A percentile compares a stretch with the other conserved stretches of the same genome.
These are phyloP conservation scores for Camponotus vicinus DNA, from an alignment of 1,140 invertebrate species.

Conservation along the genomic window DNA sequence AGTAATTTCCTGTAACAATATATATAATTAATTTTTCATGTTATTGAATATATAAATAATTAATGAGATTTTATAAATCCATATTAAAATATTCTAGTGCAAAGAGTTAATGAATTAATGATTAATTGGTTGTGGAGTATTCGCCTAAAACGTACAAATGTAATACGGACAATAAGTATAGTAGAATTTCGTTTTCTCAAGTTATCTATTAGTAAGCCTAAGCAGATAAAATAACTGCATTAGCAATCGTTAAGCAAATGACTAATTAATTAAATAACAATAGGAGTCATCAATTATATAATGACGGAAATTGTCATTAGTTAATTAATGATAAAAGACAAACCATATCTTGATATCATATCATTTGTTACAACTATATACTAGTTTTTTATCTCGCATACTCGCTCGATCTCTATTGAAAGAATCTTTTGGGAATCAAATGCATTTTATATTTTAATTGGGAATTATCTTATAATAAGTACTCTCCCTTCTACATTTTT, in stretches of 20 bases:
- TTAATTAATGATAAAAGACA: conserved; percentile 46
- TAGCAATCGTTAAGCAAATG: conserved; percentile 53
- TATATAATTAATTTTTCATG: neutral
- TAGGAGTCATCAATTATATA: conserved; percentile 43
- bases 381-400: conserved; percentile 56
- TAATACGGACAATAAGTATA: conserved; percentile 66
- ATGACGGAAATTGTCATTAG: conserved; percentile 15
- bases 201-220: conserved; percentile 47
- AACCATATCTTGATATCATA: conserved; percentile 57
- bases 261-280: conserved; percentile 39
- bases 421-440: conserved; percentile 7
- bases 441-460: conserved; percentile 33
- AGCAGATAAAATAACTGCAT: conserved; percentile 41
- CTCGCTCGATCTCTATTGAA: conserved; percentile 28
- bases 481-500: neutral
- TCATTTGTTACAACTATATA: conserved; percentile 50
- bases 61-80: conserved; percentile 27
- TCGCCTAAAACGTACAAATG: conserved; percentile 61
- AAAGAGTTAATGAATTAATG: conserved; percentile 52
- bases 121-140: conserved; percentile 54
- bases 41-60: neutral
- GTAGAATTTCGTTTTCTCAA: conserved; percentile 37
- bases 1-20: conserved; percentile 3
- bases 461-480: neutral
- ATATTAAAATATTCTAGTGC: conserved; percentile 34